Evolutionary conservation across 2,888 invertebrate genomes (phyloP).

Genomic region (Sesia apiformis): DNA sequence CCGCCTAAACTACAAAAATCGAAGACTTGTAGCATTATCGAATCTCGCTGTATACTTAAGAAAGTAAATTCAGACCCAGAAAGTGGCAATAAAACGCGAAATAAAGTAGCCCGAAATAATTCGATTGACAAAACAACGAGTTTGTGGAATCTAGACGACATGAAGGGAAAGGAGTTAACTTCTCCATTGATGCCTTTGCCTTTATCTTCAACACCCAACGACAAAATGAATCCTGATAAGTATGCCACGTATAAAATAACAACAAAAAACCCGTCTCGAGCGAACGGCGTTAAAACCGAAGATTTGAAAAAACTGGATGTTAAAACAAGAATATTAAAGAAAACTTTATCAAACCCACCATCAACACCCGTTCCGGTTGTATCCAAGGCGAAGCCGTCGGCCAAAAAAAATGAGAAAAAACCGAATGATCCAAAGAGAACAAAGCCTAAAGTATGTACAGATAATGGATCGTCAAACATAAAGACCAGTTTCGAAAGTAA

Average conservation of each 20-base stretch:
- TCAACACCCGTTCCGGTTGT: slow-evolving; percentile 66
- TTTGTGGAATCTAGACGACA: slow-evolving; percentile 74
- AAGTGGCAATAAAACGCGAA: slow-evolving; percentile 38
- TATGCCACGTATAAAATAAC: slow-evolving; percentile 70
- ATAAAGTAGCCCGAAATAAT: slow-evolving; percentile 57
- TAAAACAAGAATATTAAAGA: slow-evolving; percentile 70
- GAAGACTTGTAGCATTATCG: slow-evolving; percentile 81
- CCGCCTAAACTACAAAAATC: slow-evolving; percentile 79
- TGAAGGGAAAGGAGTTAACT: slow-evolving; percentile 66
- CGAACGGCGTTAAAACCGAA: slow-evolving; percentile 55
- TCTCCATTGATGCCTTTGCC: slow-evolving; percentile 60
- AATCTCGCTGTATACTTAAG: slow-evolving; percentile 79
- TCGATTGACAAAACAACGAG: slow-evolving; percentile 73
- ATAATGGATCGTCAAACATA: slow-evolving; percentile 56
- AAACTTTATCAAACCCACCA: slow-evolving; percentile 70
- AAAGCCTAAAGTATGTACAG: slow-evolving; percentile 51
- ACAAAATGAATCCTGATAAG: slow-evolving; percentile 62
- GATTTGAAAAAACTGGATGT: slow-evolving; percentile 69
- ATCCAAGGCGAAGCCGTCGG: slow-evolving; percentile 52
- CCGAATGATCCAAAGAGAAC: slow-evolving; percentile 53
- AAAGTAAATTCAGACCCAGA: slow-evolving; percentile 69
- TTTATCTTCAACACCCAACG: slow-evolving; percentile 37
- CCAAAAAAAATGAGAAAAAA: slow-evolving; percentile 61
- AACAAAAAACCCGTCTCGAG: slow-evolving; percentile 49
- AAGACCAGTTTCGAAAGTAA: slow-evolving; percentile 44